A percentile compares a stretch with the other conserved stretches of the same genome.
phyloP scores from a whole-genome alignment of 2,888 invertebrate genomes.

The Amblyjoppa fuscipennis region DNA sequence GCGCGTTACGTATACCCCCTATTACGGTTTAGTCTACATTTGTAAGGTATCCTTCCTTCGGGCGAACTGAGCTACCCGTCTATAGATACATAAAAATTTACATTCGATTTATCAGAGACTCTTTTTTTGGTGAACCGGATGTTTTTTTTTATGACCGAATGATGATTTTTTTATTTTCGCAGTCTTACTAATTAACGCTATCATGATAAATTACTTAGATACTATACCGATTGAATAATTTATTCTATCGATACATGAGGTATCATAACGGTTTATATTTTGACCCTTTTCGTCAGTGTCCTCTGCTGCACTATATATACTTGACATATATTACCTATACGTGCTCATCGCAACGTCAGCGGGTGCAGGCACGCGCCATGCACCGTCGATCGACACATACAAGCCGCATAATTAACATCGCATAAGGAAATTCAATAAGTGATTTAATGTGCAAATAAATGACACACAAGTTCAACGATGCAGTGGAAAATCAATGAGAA shows the following conservation, averaged over 20 bases:
- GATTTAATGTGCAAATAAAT: not conserved
- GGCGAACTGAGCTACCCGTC: conserved; percentile 47
- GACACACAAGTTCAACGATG: not conserved
- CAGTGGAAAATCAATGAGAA: not conserved
- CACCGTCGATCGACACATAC: too few relatives aligned
- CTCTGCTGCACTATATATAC: too few relatives aligned
- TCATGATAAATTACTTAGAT: not conserved
- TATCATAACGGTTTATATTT: not conserved
- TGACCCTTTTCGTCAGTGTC: too few relatives aligned
- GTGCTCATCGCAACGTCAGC: too few relatives aligned
- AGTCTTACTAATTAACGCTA: not conserved
- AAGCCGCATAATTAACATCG: not conserved
- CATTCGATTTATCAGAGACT: not conserved
- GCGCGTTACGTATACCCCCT: conserved; percentile 70
- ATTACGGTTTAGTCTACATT: conserved; percentile 80
- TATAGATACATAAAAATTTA: conserved; percentile 19
- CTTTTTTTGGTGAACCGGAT: not conserved
- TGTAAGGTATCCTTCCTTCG: conserved; percentile 77
- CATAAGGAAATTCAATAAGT: not conserved
- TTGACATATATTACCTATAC: too few relatives aligned
- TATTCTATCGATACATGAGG: not conserved
- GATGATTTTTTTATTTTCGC: not conserved
- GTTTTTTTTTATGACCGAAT: not conserved
- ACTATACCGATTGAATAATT: not conserved
- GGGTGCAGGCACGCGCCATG: too few relatives aligned